phyloP scores from a whole-genome alignment of 2,797 vertebrate genomes.

The Vultur gryphus region DNA sequence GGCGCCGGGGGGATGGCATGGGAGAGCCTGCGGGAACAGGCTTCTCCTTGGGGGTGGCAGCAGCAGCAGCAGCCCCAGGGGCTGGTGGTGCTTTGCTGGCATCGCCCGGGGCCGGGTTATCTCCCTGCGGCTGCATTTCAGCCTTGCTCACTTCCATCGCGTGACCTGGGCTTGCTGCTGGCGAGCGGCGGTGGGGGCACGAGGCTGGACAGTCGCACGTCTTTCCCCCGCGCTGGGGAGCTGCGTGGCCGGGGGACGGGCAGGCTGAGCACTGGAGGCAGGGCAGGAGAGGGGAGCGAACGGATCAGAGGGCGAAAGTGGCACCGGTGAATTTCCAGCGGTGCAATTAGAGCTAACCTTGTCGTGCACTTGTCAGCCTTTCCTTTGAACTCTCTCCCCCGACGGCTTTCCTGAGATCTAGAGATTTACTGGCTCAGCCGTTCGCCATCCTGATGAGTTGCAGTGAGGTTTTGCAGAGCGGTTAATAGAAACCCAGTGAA shows the following conservation, averaged over 20 bases:
- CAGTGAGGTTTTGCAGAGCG: not conserved
- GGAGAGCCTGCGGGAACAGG: accelerated
- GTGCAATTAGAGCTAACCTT: slow-evolving; percentile 28
- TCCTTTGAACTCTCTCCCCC: slow-evolving; percentile 17
- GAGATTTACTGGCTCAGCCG: not conserved
- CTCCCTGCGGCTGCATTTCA: accelerated
- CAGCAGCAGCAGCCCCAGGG: not conserved
- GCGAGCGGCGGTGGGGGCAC: accelerated
- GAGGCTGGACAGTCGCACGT: accelerated
- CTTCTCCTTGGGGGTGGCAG: no score
- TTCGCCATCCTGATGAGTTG: not conserved
- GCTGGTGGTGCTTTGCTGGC: accelerated
- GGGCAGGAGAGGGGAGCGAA: not conserved
- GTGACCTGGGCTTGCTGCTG: accelerated
- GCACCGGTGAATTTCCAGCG: not conserved
- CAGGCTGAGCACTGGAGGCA: not conserved
- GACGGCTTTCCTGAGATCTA: not conserved
- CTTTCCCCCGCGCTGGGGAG: accelerated
- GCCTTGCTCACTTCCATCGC: accelerated
- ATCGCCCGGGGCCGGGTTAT: accelerated
- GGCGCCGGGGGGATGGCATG: accelerated
- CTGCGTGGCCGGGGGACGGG: accelerated
- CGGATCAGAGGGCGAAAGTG: not conserved
- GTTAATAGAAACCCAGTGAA: not conserved
- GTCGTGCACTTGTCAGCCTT: not conserved